Evolutionary conservation across 1,140 invertebrate genomes (phyloP), one percentile per base, ranked within the genome.

Genomic region (Ctenoplectra terminalis): DNA sequence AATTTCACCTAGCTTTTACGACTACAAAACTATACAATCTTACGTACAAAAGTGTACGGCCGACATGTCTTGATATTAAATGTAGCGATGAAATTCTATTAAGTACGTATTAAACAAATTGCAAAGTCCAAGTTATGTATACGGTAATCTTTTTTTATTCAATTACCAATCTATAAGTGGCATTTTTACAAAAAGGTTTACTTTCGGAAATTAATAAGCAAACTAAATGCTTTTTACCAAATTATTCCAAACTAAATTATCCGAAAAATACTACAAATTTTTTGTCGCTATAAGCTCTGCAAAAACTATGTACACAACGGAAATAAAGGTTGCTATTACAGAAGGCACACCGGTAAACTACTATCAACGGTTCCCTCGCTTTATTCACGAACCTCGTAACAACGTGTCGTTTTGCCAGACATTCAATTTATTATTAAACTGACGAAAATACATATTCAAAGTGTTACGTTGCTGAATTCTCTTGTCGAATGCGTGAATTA

Each of bases 401-500:
- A 13, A 67, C 37, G 40, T 29, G 37, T 48, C 71, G 26, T 48
- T 31, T 26, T 20, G 5, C 20, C 26, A 50, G 43, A 26, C 15
- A 43, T 34, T 50, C 40, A 34, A 84, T 48, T 67, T 46, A 37
- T 34, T 50, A 26, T 13, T n/a, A 43, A 61, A 79, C 40, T 15
- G 4, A 11, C 0, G 20, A 72, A 34, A 54, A 56, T 20, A 31
- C 20, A 29, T 60, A 67, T 58, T 63, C 61, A 46, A 9, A 52
- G 54, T 17, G 66, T 15, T 52, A 34, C 13, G 66, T 40, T 31
- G 20, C 29, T 17, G 67, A 43, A 34, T 6, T 8, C 17, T 2
- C 46, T 84, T 40, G 82, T 83, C 76, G 46, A 29, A 73, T 58
- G 70, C 29, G 50, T 37, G 78, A 84, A 85, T 85, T 75, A 85